Conservation (phyloP, 2,888 invertebrate species). For the Thymelicus lineola region DNA sequence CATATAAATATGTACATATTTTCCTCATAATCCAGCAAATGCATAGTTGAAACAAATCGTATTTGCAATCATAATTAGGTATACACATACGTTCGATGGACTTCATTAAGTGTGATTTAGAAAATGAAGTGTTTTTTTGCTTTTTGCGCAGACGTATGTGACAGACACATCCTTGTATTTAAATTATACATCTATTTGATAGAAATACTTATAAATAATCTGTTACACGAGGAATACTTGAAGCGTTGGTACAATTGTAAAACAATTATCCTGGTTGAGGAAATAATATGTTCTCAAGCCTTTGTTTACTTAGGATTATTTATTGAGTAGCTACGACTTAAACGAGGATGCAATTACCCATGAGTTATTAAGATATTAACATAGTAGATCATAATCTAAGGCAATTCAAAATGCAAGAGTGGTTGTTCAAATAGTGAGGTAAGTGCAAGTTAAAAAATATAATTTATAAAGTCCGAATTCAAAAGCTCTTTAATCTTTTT, state of each 20-base stretch:
- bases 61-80: too few species aligned
- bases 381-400: constrained; percentile 51
- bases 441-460: too few species aligned
- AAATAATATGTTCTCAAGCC: constrained; percentile 18
- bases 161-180: not conserved
- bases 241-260: not conserved
- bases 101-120: not conserved
- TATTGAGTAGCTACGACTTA: not conserved
- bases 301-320: constrained; percentile 27
- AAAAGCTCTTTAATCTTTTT: too few species aligned
- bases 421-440: not conserved
- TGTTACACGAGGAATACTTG: constrained; percentile 1
- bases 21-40: too few species aligned
- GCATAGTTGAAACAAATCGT: too few species aligned
- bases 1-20: too few species aligned
- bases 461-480: too few species aligned
- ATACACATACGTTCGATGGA: not conserved
- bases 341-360: constrained; percentile 62
- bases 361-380: constrained; percentile 51
- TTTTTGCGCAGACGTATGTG: too few species aligned
- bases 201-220: constrained; percentile 1
- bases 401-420: constrained; percentile 17
- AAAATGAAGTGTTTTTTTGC: not conserved
- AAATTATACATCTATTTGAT: not conserved
- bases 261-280: constrained; percentile 26